phyloP scores from a whole-genome alignment of 1,140 invertebrate genomes.

The Drosophila melanogaster region DNA sequence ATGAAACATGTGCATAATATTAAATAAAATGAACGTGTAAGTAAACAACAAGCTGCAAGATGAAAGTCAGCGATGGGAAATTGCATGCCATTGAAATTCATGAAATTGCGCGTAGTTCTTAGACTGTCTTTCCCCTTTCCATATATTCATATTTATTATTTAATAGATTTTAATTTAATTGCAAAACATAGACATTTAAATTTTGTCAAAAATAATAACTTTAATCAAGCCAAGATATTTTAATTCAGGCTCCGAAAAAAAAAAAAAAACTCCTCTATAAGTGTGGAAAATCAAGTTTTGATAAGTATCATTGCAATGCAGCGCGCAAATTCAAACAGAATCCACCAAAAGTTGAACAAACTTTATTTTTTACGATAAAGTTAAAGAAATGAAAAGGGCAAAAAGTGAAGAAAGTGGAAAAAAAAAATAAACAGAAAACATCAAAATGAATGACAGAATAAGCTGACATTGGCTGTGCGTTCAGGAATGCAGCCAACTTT shows the following conservation, averaged over 20 bases:
- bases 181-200: conserved; percentile 46
- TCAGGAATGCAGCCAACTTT: conserved; percentile 52
- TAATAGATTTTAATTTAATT: conserved; percentile 64
- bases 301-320: conserved; percentile 24
- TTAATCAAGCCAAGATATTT: too few species aligned
- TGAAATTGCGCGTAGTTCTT: conserved; percentile 18
- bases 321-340: conserved; percentile 21
- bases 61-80: conserved; percentile 31
- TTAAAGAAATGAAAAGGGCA: conserved; percentile 10
- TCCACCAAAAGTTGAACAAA: conserved; percentile 46
- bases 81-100: conserved; percentile 62
- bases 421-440: conserved; percentile 28
- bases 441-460: conserved; percentile 37
- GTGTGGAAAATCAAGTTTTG: background rate
- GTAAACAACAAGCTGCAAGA: conserved; percentile 46
- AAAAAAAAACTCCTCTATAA: too few species aligned
- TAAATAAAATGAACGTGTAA: conserved; percentile 54
- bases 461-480: conserved; percentile 52
- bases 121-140: background rate
- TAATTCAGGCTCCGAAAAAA: too few species aligned
- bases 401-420: conserved; percentile 11
- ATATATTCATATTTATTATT: conserved; percentile 60
- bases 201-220: background rate
- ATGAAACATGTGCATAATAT: conserved; percentile 82
- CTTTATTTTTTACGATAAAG: conserved; percentile 28